A percentile compares a stretch with the other conserved stretches of the same genome.
phyloP scores from a whole-genome alignment of 2,797 vertebrate species.

The Monodelphis domestica region DNA sequence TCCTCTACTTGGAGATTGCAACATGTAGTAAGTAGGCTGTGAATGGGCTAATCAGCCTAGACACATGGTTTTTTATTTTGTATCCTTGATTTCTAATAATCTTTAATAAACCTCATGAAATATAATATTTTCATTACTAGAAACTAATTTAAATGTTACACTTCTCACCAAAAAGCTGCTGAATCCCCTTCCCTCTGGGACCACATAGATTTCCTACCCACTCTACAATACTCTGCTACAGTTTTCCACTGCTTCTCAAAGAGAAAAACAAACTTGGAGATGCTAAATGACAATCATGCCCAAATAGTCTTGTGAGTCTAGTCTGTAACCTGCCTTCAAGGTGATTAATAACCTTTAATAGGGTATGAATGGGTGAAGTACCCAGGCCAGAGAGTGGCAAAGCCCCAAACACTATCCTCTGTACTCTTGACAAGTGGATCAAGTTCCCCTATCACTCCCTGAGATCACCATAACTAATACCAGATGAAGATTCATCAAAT shows the following conservation, averaged over 20 bases:
- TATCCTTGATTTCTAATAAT: no score
- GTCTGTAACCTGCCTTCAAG: neutral
- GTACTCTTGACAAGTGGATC: neutral
- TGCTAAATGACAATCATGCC: neutral
- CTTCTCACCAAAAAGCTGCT: neutral
- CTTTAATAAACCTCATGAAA: no score
- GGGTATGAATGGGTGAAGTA: neutral
- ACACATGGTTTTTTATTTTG: no score
- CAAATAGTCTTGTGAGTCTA: neutral
- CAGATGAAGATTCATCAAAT: neutral
- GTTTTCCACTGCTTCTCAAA: neutral
- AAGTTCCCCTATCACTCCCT: neutral
- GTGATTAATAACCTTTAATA: neutral
- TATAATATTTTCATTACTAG: no score
- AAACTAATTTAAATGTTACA: no score
- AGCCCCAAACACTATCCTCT: neutral
- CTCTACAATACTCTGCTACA: neutral
- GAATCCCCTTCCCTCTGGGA: neutral
- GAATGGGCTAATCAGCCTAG: no score
- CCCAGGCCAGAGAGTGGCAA: neutral
- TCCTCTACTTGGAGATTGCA: no score
- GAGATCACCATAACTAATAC: neutral
- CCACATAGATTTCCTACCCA: neutral
- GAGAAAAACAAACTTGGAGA: neutral
- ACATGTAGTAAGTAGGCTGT: no score